These are phyloP conservation scores for Alcis repandata DNA, from an alignment of 2,888 invertebrate species.

Conservation along the genomic window DNA sequence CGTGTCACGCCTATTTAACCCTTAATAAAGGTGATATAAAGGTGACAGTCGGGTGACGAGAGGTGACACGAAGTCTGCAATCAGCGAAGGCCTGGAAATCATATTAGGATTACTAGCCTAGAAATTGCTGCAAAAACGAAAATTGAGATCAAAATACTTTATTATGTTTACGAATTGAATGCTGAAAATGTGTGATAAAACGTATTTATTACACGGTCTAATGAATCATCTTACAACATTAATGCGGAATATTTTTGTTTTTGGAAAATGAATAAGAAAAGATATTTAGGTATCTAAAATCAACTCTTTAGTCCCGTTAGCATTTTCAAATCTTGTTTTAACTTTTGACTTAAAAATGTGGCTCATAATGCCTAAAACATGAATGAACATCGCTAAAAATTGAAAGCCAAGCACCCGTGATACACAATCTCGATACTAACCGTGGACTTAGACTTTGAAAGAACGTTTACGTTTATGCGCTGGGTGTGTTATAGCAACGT, in stretches of 20 bases:
- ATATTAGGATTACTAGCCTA: slow-evolving; percentile 33
- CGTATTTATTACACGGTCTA: background rate
- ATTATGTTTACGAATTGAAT: slow-evolving; percentile 9
- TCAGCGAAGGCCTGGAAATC: slow-evolving; percentile 29
- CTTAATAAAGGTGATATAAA: slow-evolving; percentile 11
- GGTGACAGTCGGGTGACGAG: slow-evolving; percentile 19
- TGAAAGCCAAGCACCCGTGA: slow-evolving; percentile 44
- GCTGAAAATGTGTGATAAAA: slow-evolving; percentile 1
- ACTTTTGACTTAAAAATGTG: background rate
- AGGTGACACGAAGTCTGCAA: slow-evolving; percentile 31
- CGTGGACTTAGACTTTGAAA: slow-evolving; percentile 12
- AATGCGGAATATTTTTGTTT: background rate
- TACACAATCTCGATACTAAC: slow-evolving; percentile 43
- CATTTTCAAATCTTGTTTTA: background rate
- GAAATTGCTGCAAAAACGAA: slow-evolving; percentile 28
- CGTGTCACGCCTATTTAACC: slow-evolving; percentile 21
- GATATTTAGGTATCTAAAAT: background rate
- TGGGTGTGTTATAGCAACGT: background rate
- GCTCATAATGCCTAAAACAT: slow-evolving; percentile 29
- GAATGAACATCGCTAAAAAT: slow-evolving; percentile 45
- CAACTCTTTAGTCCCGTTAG: background rate
- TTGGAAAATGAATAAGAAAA: background rate
- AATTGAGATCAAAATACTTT: background rate
- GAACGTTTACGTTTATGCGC: background rate
- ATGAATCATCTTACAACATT: background rate